Evolutionary conservation across 2,888 invertebrate genomes (phyloP).

Genomic region (Nysson spinosus): DNA sequence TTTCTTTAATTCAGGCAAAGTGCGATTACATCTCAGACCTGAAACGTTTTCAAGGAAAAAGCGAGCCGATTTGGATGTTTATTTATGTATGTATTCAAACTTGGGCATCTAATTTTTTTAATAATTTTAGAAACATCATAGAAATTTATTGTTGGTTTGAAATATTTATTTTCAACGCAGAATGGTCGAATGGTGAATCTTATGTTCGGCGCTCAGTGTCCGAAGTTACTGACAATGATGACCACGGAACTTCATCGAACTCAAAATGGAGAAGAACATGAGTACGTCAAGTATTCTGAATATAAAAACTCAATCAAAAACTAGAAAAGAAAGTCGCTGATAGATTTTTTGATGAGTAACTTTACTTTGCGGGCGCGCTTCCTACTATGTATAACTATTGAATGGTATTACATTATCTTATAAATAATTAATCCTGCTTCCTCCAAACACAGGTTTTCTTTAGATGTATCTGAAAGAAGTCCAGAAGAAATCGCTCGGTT

Average conservation of each 20-base stretch:
- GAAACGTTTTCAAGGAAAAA: conserved; percentile 88
- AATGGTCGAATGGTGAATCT: conserved; percentile 87
- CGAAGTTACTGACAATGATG: conserved; percentile 85
- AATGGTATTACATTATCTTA: neutral
- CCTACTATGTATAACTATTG: neutral
- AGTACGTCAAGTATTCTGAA: conserved; percentile 56
- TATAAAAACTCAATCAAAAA: neutral
- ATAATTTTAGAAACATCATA: neutral
- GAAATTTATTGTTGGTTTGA: neutral
- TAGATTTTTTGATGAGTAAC: too few species aligned
- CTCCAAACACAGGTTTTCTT: conserved; percentile 59
- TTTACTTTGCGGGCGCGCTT: too few species aligned
- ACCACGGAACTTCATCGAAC: conserved; percentile 80
- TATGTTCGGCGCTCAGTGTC: conserved; percentile 92
- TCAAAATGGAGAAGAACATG: conserved; percentile 66
- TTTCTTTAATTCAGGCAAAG: conserved; percentile 68
- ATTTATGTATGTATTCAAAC: conserved; percentile 75
- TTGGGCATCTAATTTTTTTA: neutral
- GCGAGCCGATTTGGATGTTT: conserved; percentile 96
- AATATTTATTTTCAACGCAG: conserved; percentile 76
- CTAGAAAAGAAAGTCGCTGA: too few species aligned
- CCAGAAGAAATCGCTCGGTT: conserved; percentile 78
- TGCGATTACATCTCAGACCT: conserved; percentile 86
- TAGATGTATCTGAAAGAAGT: conserved; percentile 76
- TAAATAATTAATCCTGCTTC: neutral